Conservation (phyloP, 2,797 vertebrate genomes). For the Periophthalmus magnuspinnatus region DNA sequence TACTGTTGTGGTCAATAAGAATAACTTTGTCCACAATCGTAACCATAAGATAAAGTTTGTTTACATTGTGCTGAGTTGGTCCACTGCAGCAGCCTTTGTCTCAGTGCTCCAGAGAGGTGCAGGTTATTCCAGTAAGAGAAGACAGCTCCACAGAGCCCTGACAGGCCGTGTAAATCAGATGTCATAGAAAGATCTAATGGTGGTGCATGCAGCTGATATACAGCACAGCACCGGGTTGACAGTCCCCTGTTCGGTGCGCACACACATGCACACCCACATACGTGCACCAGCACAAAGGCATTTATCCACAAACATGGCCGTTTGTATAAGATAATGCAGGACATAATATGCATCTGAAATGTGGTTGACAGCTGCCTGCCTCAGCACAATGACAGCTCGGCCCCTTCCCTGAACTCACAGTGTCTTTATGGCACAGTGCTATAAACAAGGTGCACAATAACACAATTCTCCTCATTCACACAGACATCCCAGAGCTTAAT, state of each 20-base stretch:
- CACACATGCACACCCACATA: constrained; percentile 22
- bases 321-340: constrained; percentile 28
- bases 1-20: no score
- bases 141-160: constrained; percentile 54
- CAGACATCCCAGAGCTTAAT: background rate
- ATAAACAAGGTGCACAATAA: constrained; percentile 14
- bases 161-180: constrained; percentile 74
- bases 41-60: background rate
- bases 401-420: constrained; percentile 20
- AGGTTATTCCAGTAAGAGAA: constrained; percentile 70
- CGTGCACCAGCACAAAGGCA: constrained; percentile 16
- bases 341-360: constrained; percentile 32
- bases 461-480: background rate
- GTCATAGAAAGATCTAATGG: constrained; percentile 71
- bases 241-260: constrained; percentile 41
- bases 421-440: constrained; percentile 19
- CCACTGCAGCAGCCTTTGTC: constrained; percentile 44
- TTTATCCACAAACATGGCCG: constrained; percentile 23
- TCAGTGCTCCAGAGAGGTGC: constrained; percentile 42
- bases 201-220: constrained; percentile 59
- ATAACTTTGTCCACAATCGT: background rate
- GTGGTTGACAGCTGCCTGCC: constrained; percentile 48
- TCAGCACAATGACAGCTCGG: constrained; percentile 40
- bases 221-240: constrained; percentile 51
- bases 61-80: background rate